Base-by-base conservation (phyloP, 2,888 invertebrate species). In the Chouioia cunea region DNA sequence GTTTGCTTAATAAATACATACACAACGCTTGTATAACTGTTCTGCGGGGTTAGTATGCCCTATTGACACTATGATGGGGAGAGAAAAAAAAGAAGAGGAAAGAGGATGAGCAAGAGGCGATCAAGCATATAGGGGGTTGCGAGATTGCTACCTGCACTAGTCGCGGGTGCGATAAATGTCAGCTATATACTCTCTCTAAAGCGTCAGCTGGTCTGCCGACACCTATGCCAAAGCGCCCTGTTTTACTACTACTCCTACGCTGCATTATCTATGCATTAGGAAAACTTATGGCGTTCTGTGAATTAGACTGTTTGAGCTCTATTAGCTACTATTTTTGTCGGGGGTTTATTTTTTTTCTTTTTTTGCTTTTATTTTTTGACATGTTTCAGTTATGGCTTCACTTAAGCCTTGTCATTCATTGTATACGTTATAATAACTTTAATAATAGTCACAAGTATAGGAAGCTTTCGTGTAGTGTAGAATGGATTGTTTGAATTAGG, bases 151-250 rank as follows among this genome's bases (percentile, higher is more conserved):
- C 66, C 65, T 65, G 65, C 65, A 23, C 20, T 23, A 36, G 16
- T 20, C 63, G 57, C 47, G 64, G 50, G 57, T 46, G 58, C 70
- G 65, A 63, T 66, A 70, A 63, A 44, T 58, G 52, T 27, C 18
- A 47, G 27, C 18, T 57, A 60, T 54, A 12, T 60, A 65, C 64
- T 68, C 60, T 46, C 23, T 18, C 16, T 2, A 47, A 57, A 63
- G 63, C 70, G 73, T 73, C 73, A 73, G 73, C 73, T 53, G 47
- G 47, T 52, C 58, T 64, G 59, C 64, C 46, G 36, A 68, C 67
- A 64, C 66, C 56, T 44, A 15, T 10, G 12, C 23, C 22, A 44
- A 18, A 20, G 18, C 22, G 46, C 59, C 53, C 23, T 14, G 52
- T 27, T 36, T 12, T 36, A 36, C 6, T n/a, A 6, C 36, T 27